Conservation (phyloP, 2,888 invertebrate species). For the Villa cingulata region DNA sequence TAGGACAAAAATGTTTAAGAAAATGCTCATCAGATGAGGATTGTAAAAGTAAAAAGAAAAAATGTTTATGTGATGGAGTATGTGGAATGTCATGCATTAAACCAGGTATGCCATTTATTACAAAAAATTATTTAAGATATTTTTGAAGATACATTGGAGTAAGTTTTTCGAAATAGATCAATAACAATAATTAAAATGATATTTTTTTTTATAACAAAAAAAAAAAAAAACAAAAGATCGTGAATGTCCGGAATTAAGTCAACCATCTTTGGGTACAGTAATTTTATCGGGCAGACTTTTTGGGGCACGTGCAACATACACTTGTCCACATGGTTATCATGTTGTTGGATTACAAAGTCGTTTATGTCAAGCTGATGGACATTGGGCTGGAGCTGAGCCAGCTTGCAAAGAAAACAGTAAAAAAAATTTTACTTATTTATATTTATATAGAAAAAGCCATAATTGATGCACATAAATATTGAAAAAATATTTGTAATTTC, state of each 20-base stretch:
- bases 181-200: not conserved
- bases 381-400: constrained; percentile 73
- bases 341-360: constrained; percentile 76
- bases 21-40: constrained; percentile 90
- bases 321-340: constrained; percentile 78
- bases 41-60: constrained; percentile 92
- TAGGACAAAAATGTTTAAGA: constrained; percentile 77
- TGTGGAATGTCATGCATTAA: constrained; percentile 98
- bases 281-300: constrained; percentile 64
- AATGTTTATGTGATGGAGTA: constrained; percentile 91
- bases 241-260: constrained; percentile 69
- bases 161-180: not conserved
- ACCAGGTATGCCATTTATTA: constrained; percentile 57
- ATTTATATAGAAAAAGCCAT: too few species aligned
- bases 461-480: not conserved
- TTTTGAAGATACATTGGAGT: not conserved
- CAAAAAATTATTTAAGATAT: not conserved
- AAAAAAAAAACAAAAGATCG: too few species aligned
- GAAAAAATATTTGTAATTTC: constrained; percentile 12
- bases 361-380: constrained; percentile 84
- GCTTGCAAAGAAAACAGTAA: constrained; percentile 75
- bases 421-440: too few species aligned
- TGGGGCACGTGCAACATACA: constrained; percentile 65
- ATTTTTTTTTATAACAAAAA: constrained; percentile 19
- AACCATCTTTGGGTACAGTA: constrained; percentile 66